Conservation (phyloP, 2,113 vertebrate genomes). For the Gobio gobio region DNA sequence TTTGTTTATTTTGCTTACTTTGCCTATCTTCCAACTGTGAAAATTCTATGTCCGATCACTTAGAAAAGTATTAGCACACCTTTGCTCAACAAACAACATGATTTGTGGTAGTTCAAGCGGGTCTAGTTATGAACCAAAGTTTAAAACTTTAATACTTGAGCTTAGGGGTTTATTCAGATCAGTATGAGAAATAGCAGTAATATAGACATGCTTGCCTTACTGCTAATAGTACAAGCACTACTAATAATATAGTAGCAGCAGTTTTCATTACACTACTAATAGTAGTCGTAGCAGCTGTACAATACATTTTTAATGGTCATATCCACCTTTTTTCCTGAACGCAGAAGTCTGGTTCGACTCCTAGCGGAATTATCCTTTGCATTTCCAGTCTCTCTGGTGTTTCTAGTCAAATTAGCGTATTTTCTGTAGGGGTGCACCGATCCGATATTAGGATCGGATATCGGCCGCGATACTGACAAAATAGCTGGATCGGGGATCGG, state of each 20-base stretch:
- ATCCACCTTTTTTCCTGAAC: too few species aligned
- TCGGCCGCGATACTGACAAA: too few species aligned
- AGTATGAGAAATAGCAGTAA: not conserved
- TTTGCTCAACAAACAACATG: not conserved
- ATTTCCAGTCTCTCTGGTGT: too few species aligned
- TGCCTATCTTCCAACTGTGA: not conserved
- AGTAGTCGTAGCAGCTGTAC: not conserved
- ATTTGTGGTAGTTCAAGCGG: not conserved
- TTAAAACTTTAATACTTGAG: constrained; percentile 11
- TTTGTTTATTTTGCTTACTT: not conserved
- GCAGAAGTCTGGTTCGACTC: too few species aligned
- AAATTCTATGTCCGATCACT: not conserved
- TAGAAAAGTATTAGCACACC: not conserved
- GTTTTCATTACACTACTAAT: not conserved
- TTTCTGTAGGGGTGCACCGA: too few species aligned
- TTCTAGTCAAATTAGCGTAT: too few species aligned
- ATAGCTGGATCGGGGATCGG: too few species aligned
- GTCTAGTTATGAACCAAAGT: not conserved
- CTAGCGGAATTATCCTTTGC: too few species aligned
- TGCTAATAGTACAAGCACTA: not conserved
- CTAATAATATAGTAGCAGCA: not conserved
- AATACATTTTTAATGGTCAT: not conserved
- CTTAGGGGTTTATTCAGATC: constrained; percentile 10
- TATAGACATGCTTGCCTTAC: not conserved
- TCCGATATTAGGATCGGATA: too few species aligned